A percentile compares a stretch with the other conserved stretches of the same genome.
Conservation (phyloP, 2,113 vertebrate species). For the Corvus hawaiiensis region DNA sequence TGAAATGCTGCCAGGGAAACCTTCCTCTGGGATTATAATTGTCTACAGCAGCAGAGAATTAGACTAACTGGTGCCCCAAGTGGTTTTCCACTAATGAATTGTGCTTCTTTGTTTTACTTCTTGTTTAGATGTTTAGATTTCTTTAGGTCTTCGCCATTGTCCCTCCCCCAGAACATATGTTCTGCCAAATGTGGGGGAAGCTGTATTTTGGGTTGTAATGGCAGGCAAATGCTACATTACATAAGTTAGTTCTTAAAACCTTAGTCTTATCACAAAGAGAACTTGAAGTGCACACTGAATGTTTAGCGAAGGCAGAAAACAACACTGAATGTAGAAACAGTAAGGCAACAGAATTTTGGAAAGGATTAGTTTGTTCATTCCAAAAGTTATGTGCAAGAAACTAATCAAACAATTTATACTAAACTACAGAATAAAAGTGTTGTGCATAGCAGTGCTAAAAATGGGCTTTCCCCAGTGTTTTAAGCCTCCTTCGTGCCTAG, state of each 20-base stretch:
- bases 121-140: background rate
- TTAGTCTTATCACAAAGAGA: background rate
- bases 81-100: background rate
- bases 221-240: background rate
- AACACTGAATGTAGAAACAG: background rate
- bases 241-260: background rate
- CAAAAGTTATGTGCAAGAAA: background rate
- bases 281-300: background rate
- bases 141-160: background rate
- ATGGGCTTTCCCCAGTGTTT: background rate
- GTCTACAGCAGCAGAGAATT: background rate
- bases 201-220: background rate
- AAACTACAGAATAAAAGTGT: background rate
- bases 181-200: background rate
- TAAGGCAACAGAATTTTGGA: conserved; percentile 2
- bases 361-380: background rate
- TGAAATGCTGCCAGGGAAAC: background rate
- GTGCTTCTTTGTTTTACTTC: background rate
- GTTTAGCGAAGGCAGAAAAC: background rate
- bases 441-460: background rate
- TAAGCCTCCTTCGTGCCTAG: background rate
- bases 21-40: background rate
- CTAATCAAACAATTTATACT: background rate
- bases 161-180: background rate
- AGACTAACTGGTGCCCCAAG: background rate